phyloP scores from a whole-genome alignment of 1,140 invertebrate genomes.

The Ptiloglossa arizonensis region DNA sequence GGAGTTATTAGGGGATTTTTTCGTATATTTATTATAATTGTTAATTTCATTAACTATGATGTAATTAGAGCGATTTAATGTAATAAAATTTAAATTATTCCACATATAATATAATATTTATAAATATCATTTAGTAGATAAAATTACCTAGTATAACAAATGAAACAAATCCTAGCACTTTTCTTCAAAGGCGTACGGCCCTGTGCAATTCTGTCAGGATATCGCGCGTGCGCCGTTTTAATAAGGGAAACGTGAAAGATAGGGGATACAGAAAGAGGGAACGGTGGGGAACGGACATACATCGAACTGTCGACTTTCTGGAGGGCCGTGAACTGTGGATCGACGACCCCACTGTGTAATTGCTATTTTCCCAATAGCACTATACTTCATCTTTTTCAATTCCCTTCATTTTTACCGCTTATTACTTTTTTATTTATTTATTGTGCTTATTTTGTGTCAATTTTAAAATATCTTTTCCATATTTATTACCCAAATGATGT shows the following conservation, averaged over 20 bases:
- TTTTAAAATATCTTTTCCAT: background rate
- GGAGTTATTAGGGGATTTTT: background rate
- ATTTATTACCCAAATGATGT: background rate
- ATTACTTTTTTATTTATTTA: background rate
- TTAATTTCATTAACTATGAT: too few relatives aligned
- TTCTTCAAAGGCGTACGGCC: slow-evolving; percentile 8
- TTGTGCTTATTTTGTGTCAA: background rate
- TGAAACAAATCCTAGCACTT: background rate
- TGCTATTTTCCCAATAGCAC: slow-evolving; percentile 22
- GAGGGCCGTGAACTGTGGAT: slow-evolving; percentile 53
- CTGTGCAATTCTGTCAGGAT: slow-evolving; percentile 34
- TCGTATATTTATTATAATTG: background rate
- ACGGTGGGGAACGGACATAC: slow-evolving; percentile 31
- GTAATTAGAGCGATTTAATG: background rate
- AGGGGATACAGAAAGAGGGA: slow-evolving; percentile 30
- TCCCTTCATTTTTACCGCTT: background rate
- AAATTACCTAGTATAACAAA: background rate
- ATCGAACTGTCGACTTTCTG: slow-evolving; percentile 54
- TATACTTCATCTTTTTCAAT: background rate
- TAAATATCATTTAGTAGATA: too few relatives aligned
- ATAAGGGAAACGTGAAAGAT: slow-evolving; percentile 29
- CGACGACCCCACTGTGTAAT: slow-evolving; percentile 28
- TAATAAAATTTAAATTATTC: background rate
- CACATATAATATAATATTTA: too few relatives aligned
- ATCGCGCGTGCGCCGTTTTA: slow-evolving; percentile 39